Percentiles rank a stretch among this genome's conserved stretches.
These are phyloP conservation scores for Metalampra italica DNA, from an alignment of 2,888 invertebrate species.

Conservation along the genomic window DNA sequence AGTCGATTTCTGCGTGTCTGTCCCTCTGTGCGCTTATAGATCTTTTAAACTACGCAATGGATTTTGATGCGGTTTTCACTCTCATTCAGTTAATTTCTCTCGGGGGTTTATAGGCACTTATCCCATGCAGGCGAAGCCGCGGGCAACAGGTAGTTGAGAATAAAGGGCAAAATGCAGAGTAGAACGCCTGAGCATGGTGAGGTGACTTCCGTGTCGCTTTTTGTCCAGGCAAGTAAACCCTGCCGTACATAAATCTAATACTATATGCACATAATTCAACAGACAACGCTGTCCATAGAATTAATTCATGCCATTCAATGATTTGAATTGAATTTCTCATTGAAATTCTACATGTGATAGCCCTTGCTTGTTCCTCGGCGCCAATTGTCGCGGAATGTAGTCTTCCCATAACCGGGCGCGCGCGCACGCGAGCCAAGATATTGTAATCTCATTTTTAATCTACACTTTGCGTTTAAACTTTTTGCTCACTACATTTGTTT, in stretches of 20 bases:
- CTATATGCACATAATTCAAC: slow-evolving; percentile 8
- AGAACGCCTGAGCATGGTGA: no score
- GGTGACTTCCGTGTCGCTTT: no score
- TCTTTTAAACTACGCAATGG: no score
- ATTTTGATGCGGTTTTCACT: no score
- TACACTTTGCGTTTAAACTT: not conserved
- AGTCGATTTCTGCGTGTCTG: no score
- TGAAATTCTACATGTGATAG: slow-evolving; percentile 8
- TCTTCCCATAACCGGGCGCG: slow-evolving; percentile 26
- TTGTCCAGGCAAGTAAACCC: no score
- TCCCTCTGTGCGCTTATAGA: no score
- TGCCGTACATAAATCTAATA: not conserved
- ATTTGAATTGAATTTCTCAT: slow-evolving; percentile 10
- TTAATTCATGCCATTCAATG: not conserved
- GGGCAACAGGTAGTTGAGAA: no score
- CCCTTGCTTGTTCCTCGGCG: slow-evolving; percentile 10
- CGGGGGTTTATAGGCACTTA: no score
- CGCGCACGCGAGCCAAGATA: slow-evolving; percentile 17
- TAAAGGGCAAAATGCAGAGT: no score
- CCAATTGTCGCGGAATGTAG: slow-evolving; percentile 17
- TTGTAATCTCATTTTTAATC: slow-evolving; percentile 11
- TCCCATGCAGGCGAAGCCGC: no score
- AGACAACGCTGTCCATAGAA: not conserved
- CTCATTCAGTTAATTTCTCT: no score
- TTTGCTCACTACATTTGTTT: slow-evolving; percentile 1